Percentiles rank a stretch among this genome's conserved stretches.
phyloP scores from a whole-genome alignment of 2,888 invertebrate genomes.

The Drosophila flavopinicola region DNA sequence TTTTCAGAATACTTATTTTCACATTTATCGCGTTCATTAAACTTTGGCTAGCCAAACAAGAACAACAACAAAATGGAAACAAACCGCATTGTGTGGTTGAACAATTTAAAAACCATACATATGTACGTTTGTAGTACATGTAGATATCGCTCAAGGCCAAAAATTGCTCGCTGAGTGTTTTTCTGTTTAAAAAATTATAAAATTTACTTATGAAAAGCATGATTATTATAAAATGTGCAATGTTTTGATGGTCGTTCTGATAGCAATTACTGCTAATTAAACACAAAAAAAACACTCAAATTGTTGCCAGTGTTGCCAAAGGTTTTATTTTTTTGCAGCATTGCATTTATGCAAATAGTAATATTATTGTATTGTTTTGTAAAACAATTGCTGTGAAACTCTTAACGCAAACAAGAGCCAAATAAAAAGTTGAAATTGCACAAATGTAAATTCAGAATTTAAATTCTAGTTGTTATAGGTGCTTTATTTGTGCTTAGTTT shows the following conservation, averaged over 20 bases:
- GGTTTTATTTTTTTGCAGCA: constrained; percentile 6
- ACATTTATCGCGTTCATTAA: constrained; percentile 49
- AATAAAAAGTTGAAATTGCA: no score
- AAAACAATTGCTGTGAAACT: no score
- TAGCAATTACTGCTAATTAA: constrained; percentile 10
- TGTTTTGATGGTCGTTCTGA: constrained; percentile 11
- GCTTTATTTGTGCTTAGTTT: not conserved
- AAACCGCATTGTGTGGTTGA: constrained; percentile 28
- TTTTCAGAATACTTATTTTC: constrained; percentile 6
- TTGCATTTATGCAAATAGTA: not conserved
- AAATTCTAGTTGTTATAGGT: not conserved
- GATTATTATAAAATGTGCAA: constrained; percentile 10
- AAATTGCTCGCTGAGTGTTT: constrained; percentile 21
- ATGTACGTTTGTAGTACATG: not conserved
- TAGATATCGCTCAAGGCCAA: constrained; percentile 39
- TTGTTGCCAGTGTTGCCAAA: constrained; percentile 2
- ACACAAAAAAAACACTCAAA: constrained; percentile 11
- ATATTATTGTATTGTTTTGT: constrained; percentile 1
- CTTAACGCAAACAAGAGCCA: no score
- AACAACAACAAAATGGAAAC: constrained; percentile 12
- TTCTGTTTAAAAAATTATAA: constrained; percentile 24
- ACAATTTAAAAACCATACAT: constrained; percentile 18
- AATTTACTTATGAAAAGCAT: constrained; percentile 8
- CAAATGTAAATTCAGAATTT: not conserved
- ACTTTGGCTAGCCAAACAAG: constrained; percentile 40